phyloP scores from a whole-genome alignment of 2,797 vertebrate species.

The Tragelaphus oryx region DNA sequence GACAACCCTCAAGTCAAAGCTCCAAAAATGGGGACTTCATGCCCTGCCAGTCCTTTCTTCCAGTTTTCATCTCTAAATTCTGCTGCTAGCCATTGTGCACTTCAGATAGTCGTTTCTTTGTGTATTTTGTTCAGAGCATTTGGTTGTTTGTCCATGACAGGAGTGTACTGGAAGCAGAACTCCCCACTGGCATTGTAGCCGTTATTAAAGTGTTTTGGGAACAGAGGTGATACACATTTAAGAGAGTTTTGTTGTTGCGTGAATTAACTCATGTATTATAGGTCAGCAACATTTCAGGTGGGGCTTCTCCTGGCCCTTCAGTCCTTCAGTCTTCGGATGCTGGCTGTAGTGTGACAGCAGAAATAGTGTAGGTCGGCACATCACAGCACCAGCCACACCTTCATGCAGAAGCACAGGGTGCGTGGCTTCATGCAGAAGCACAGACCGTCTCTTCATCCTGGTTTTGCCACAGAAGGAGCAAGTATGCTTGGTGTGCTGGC shows the following conservation, averaged over 20 bases:
- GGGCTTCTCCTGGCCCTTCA: neutral
- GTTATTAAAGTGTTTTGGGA: neutral
- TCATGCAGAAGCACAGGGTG: neutral
- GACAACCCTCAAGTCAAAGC: neutral
- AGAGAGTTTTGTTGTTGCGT: neutral
- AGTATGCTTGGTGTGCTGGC: neutral
- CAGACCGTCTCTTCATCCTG: neutral
- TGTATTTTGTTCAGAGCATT: neutral
- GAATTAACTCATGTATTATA: neutral
- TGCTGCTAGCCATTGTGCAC: neutral
- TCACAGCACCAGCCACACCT: neutral
- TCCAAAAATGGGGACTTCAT: neutral
- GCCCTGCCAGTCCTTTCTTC: neutral
- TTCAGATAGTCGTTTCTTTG: neutral
- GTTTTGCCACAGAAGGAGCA: neutral
- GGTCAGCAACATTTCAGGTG: neutral
- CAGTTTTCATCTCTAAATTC: neutral
- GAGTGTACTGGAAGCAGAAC: conserved; percentile 15
- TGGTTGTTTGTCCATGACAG: neutral
- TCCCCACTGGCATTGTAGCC: neutral
- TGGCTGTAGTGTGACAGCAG: neutral
- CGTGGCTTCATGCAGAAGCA: too few species aligned
- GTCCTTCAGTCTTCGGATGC: neutral
- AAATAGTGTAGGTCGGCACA: neutral
- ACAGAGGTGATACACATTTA: neutral